Conservation (phyloP, 2,113 vertebrate species). For the Trogon melanurus region DNA sequence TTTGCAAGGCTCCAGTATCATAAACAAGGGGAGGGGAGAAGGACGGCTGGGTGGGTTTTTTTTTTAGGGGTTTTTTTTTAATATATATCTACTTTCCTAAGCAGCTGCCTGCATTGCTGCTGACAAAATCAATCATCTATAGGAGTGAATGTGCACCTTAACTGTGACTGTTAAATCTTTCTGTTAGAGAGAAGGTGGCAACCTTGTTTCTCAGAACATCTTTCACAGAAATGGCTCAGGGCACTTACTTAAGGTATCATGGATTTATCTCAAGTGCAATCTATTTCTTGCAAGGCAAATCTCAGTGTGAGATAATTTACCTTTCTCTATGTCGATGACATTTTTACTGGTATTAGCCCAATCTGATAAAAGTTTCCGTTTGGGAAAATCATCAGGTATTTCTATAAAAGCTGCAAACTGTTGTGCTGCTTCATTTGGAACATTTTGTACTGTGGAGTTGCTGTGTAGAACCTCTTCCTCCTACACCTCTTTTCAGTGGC, state of each 20-base stretch:
- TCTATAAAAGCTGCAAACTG: neutral
- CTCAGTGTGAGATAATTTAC: neutral
- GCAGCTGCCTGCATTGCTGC: neutral
- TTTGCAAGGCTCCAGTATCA: neutral
- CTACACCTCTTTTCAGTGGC: neutral
- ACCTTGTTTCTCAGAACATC: neutral
- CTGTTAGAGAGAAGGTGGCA: neutral
- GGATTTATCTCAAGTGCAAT: neutral
- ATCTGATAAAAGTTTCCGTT: neutral
- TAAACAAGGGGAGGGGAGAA: neutral
- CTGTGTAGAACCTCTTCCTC: neutral
- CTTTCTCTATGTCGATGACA: neutral
- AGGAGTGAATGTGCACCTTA: neutral
- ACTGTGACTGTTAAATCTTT: neutral
- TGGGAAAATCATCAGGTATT: neutral
- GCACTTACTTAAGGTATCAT: neutral
- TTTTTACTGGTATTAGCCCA: neutral
- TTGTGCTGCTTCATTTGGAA: conserved; percentile 36
- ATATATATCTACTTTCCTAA: neutral
- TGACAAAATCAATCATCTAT: neutral
- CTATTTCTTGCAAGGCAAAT: neutral
- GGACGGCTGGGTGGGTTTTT: neutral
- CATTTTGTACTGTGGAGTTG: neutral
- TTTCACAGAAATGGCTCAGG: neutral
- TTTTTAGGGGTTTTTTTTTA: neutral